These are phyloP conservation scores for Lumbricus terrestris DNA, from an alignment of 2,888 invertebrate species.

Conservation along the genomic window DNA sequence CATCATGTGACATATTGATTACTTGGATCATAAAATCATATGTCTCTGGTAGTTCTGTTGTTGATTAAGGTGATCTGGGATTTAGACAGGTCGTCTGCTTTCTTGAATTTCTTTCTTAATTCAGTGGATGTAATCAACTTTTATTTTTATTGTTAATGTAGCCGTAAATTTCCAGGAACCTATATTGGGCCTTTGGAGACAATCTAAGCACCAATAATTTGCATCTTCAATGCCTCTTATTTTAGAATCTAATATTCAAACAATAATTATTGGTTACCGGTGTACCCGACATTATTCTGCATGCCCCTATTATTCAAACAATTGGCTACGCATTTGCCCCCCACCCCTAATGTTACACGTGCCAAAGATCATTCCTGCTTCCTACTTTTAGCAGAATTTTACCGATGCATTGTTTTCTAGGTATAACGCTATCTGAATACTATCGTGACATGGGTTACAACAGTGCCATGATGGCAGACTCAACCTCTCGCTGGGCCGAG, in stretches of 20 bases:
- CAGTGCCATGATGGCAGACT: slow-evolving; percentile 99
- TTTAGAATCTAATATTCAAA: not conserved
- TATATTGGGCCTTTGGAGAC: not conserved
- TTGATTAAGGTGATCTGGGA: not conserved
- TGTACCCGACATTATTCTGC: too few relatives aligned
- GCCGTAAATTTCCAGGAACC: not conserved
- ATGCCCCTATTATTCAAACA: not conserved
- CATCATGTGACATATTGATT: too few relatives aligned
- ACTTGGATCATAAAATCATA: too few relatives aligned
- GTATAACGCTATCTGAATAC: slow-evolving; percentile 97
- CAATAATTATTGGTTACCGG: too few relatives aligned
- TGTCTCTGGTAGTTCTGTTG: not conserved
- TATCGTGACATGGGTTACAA: slow-evolving; percentile 97
- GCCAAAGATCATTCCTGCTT: too few relatives aligned
- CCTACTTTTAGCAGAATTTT: too few relatives aligned
- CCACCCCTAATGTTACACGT: too few relatives aligned
- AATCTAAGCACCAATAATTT: not conserved
- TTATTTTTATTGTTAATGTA: not conserved
- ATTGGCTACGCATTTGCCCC: not conserved
- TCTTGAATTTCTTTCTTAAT: not conserved
- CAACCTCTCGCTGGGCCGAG: slow-evolving; percentile 99
- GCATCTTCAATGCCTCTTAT: not conserved
- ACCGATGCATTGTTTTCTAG: slow-evolving; percentile 60
- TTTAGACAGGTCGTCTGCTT: not conserved
- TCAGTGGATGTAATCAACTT: too few relatives aligned